These are phyloP conservation scores for Phengaris alcon DNA, from an alignment of 2,888 invertebrate species.

Conservation along the genomic window DNA sequence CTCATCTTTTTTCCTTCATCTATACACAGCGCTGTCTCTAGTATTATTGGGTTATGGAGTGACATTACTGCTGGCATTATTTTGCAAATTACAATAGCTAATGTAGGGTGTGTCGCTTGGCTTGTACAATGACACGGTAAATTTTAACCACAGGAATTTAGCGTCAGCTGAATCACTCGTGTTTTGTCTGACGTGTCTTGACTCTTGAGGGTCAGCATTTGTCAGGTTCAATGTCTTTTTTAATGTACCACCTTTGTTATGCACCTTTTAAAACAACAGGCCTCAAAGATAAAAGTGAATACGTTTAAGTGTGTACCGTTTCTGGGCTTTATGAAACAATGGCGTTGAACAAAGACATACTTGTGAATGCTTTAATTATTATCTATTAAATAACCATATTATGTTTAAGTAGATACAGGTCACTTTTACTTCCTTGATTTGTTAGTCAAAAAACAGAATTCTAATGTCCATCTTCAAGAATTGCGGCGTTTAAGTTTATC, in stretches of 20 bases:
- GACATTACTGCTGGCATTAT: not conserved
- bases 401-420: not conserved
- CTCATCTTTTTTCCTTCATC: not conserved
- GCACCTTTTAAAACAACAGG: constrained; percentile 62
- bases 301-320: constrained; percentile 51
- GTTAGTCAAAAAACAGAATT: not conserved
- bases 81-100: constrained; percentile 2
- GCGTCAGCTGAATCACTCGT: constrained; percentile 50
- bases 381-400: not conserved
- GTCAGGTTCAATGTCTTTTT: constrained; percentile 65
- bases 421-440: not conserved
- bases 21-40: not conserved
- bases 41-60: no score
- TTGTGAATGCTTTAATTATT: constrained; percentile 8
- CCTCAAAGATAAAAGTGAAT: constrained; percentile 60
- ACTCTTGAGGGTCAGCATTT: constrained; percentile 54
- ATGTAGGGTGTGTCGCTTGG: not conserved
- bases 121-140: constrained; percentile 9
- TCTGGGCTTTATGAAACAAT: constrained; percentile 23
- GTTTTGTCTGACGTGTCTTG: constrained; percentile 43
- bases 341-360: constrained; percentile 2
- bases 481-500: not conserved
- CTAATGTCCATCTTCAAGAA: not conserved
- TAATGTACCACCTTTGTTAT: constrained; percentile 56
- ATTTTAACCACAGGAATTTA: constrained; percentile 24